These are phyloP conservation scores for Colletes latitarsis DNA, from an alignment of 1,140 invertebrate genomes.

Conservation along the genomic window DNA sequence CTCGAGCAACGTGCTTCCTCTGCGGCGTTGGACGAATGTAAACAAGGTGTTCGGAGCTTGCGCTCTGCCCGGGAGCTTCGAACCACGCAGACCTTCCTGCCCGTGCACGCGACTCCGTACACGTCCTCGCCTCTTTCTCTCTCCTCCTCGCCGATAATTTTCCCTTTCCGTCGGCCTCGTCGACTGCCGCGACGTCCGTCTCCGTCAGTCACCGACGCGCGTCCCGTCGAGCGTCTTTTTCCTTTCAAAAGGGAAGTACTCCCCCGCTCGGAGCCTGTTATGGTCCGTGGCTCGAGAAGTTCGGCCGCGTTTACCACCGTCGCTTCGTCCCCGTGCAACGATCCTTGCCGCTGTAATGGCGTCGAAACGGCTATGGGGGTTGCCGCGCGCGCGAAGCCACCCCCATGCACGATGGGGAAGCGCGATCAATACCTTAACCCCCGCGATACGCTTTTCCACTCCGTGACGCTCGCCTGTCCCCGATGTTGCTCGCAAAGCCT, in stretches of 20 bases:
- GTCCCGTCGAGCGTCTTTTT: not conserved
- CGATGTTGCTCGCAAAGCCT: slow-evolving; percentile 7
- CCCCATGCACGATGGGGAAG: slow-evolving; percentile 72
- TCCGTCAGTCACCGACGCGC: slow-evolving; percentile 1
- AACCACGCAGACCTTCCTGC: slow-evolving; percentile 50
- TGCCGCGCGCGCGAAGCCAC: slow-evolving; percentile 66
- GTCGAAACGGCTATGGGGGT: slow-evolving; percentile 66
- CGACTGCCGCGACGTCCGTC: not conserved
- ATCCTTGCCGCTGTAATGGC: slow-evolving; percentile 70
- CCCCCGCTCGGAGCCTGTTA: not conserved
- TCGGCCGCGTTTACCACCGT: slow-evolving; percentile 36
- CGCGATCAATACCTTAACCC: slow-evolving; percentile 73
- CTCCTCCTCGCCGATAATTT: not conserved
- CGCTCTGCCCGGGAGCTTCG: slow-evolving; percentile 54
- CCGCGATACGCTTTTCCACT: slow-evolving; percentile 63
- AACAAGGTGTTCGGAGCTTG: slow-evolving; percentile 62
- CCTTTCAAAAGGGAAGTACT: slow-evolving; percentile 14
- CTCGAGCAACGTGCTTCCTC: slow-evolving; percentile 55
- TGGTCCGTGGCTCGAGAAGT: slow-evolving; percentile 31
- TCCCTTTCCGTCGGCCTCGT: slow-evolving; percentile 2
- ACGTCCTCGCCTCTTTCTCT: not conserved
- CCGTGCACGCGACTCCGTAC: slow-evolving; percentile 37
- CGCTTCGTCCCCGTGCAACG: slow-evolving; percentile 34
- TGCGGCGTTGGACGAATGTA: slow-evolving; percentile 57
- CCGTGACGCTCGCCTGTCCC: slow-evolving; percentile 60